Evolutionary conservation across 2,888 invertebrate genomes (phyloP).

Genomic region (Drosophila setosimentum): DNA sequence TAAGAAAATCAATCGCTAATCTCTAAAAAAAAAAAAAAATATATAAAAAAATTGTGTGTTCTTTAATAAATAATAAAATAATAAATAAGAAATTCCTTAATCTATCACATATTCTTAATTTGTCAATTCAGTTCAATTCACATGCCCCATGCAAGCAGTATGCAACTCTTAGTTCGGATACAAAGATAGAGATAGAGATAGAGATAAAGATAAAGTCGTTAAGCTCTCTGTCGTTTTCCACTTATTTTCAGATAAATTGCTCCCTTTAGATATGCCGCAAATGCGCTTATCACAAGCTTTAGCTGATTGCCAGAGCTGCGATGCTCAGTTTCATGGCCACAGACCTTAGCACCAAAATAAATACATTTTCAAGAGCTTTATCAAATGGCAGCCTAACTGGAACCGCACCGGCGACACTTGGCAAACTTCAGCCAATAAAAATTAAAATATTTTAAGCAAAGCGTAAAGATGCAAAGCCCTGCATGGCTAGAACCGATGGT

Average conservation of each 20-base stretch:
- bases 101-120: background rate
- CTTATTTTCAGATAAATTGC: conserved; percentile 9
- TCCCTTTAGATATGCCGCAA: conserved; percentile 35
- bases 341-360: conserved; percentile 66
- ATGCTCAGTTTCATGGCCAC: conserved; percentile 28
- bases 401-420: conserved; percentile 57
- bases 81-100: background rate
- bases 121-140: background rate
- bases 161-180: conserved; percentile 9
- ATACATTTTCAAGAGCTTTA: conserved; percentile 76
- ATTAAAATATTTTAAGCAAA: conserved; percentile 79
- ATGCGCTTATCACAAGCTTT: conserved; percentile 55
- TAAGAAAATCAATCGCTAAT: background rate
- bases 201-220: background rate
- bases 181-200: background rate
- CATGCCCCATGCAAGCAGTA: background rate
- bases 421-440: conserved; percentile 77
- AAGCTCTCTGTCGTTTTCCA: conserved; percentile 7
- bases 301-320: conserved; percentile 46
- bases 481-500: conserved; percentile 53
- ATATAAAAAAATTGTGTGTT: too few species aligned
- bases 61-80: background rate
- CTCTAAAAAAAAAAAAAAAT: background rate
- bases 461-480: conserved; percentile 77
- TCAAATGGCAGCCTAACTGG: conserved; percentile 60